These are phyloP conservation scores for Umimayanthus kanabou DNA, from an alignment of 92 coral and sea anemone species.

Conservation along the genomic window DNA sequence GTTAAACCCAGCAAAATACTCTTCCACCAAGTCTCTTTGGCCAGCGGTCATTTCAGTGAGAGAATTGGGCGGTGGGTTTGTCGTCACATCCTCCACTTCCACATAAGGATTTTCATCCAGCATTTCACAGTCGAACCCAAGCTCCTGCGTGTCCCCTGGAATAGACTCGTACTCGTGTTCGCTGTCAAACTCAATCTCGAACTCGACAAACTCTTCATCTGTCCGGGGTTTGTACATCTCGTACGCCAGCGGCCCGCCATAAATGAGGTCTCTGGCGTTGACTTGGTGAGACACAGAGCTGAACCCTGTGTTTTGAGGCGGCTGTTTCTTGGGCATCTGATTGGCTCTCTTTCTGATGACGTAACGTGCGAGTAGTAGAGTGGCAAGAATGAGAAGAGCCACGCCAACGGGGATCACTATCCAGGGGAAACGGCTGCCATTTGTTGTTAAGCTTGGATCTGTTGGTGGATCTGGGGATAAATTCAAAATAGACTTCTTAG, in stretches of 20 bases:
- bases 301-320: neutral
- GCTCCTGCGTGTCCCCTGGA: slow-evolving; percentile 24
- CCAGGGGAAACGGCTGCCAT: slow-evolving; percentile 1
- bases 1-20: neutral
- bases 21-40: neutral
- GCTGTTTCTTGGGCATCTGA: neutral
- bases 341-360: slow-evolving; percentile 4
- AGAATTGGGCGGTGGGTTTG: neutral
- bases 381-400: neutral
- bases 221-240: slow-evolving; percentile 32
- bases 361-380: neutral
- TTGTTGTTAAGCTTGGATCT: neutral
- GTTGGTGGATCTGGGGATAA: slow-evolving; percentile 18
- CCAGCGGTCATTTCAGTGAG: neutral
- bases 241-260: slow-evolving; percentile 30
- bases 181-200: slow-evolving; percentile 20
- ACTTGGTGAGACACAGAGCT: slow-evolving; percentile 22
- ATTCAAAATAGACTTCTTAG: neutral
- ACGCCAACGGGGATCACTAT: neutral
- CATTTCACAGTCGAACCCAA: slow-evolving; percentile 26
- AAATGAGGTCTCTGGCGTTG: slow-evolving; percentile 24
- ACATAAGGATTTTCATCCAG: neutral
- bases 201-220: neutral
- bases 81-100: neutral
- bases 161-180: slow-evolving; percentile 23